Conservation (phyloP, 2,797 vertebrate genomes). For the Diplodus sargus region DNA sequence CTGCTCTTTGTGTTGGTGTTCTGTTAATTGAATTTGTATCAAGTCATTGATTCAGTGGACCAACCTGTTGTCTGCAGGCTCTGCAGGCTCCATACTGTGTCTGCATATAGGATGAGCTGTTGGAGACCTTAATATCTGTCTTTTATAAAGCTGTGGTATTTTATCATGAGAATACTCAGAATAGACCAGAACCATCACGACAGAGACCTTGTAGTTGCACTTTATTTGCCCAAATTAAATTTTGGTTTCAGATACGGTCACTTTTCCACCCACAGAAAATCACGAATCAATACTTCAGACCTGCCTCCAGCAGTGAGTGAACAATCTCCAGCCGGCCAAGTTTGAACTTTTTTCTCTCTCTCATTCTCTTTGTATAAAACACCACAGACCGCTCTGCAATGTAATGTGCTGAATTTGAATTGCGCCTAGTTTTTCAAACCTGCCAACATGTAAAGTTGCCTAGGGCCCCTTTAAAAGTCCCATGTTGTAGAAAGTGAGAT, state of each 20-base stretch:
- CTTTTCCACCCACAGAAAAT: constrained; percentile 38
- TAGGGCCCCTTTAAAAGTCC: neutral
- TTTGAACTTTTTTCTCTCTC: neutral
- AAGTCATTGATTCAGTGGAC: constrained; percentile 44
- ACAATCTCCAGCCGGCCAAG: constrained; percentile 12
- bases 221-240: constrained; percentile 49
- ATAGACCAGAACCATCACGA: neutral
- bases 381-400: neutral
- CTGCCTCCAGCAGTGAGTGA: constrained; percentile 22
- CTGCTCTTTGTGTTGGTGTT: constrained; percentile 34
- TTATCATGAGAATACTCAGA: constrained; percentile 1
- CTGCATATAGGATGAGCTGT: constrained; percentile 1
- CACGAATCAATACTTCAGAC: constrained; percentile 36
- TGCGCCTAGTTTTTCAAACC: neutral
- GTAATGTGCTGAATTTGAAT: neutral
- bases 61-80: constrained; percentile 45
- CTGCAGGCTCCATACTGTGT: constrained; percentile 10
- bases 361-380: constrained; percentile 7
- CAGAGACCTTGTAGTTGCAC: constrained; percentile 24
- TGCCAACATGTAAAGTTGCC: neutral
- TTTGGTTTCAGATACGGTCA: constrained; percentile 19
- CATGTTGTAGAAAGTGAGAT: too few relatives aligned
- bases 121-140: neutral
- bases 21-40: constrained; percentile 57
- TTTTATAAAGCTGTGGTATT: constrained; percentile 3